Base-by-base conservation (phyloP, 1,140 invertebrate genomes). In the Pinna nobilis region DNA sequence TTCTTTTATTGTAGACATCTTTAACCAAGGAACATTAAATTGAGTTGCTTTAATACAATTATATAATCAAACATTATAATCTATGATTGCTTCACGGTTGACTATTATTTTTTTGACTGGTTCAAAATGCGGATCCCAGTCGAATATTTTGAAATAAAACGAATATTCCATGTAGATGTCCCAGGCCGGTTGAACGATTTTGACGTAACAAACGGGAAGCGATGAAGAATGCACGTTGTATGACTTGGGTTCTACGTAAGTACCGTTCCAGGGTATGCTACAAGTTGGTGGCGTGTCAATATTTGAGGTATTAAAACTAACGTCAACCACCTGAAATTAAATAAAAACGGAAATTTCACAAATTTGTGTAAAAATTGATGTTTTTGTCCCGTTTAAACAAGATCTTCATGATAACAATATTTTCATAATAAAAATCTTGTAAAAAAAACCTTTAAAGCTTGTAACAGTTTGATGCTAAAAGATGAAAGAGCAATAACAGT, bases 231-330 rank as follows among this genome's bases (percentile, higher is more conserved):
- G n/a, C 3, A 35, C 33, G 30, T 33, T 59, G 1, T 59, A n/a
- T 33, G 30, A 30, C 3, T 30, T 59, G 33, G 55, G 55, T n/a
- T 7, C 33, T 9, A 30, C 30, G 37, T 59, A 59, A n/a, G 55
- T 33, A 33, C 33, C 28, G 30, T 59, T 59, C 55, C 55, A 59
- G 7, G 55, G 55, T 35, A 59, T 59, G 30, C 30, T 59, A 20
- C 55, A 59, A n/a, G 55, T 59, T 1, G 55, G 55, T 11, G 55
- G 55, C n/a, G 33, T 59, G 55, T 59, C 55, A n/a, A 59, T 33
- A 25, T 59, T 35, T n/a, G 23, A 35, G 9, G 55, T 35, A 15
- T 20, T 18, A 33, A 59, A 59, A 11, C 30, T 35, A 6, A 59
- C 30, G 37, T 59, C 55, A 18, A 59, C 55, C n/a, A 33, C 55